Evolutionary conservation across 1,140 invertebrate genomes (phyloP), one percentile per base, ranked within the genome.

Genomic region (Drosophila nannoptera): DNA sequence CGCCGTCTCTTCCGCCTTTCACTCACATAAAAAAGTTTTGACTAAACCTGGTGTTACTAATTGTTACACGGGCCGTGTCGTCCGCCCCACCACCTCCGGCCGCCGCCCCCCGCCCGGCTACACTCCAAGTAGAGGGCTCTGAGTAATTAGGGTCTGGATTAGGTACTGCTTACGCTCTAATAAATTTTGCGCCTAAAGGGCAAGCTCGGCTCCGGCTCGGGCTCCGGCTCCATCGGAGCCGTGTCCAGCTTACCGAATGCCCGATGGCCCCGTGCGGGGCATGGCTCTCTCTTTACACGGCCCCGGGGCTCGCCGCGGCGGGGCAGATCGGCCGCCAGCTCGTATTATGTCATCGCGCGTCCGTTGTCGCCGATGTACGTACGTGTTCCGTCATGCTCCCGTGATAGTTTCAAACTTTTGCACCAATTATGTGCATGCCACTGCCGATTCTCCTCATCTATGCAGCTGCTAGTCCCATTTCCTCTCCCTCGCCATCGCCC

Each of bases 351-450:
- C 78, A 80, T 65, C 81, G 74, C 69, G 76, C 76, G 78, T 84
- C 76, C 81, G 78, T 62, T 73, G 77, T 67, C 78, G 72, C 62
- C 75, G 76, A 75, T 69, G 75, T 84, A 80, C 84, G 80, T 84
- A 84, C 80, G 80, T 84, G 80, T 84, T 84, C 80, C 76, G 81
- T 69, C 80, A 78, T 86, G 73, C 73, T 84, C 86, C 80, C 80
- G 80, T 84, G 80, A 84, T 84, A 84, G 86, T 84, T 84, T 84
- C 76, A 80, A 84, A 84, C 80, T 84, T 84, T 84, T 84, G 76
- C 81, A 84, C 80, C 80, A 84, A 84, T 84, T 84, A 84, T 84
- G 81, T 84, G 81, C 80, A 84, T 76, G 80, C 63, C 80, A 77
- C 66, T 73, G 81, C 73, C 76, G 72, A 80, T 86, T 80, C 76